A percentile compares a stretch with the other conserved stretches of the same genome.
Conservation (phyloP, 2,888 invertebrate genomes). For the Brassicogethes aeneus region DNA sequence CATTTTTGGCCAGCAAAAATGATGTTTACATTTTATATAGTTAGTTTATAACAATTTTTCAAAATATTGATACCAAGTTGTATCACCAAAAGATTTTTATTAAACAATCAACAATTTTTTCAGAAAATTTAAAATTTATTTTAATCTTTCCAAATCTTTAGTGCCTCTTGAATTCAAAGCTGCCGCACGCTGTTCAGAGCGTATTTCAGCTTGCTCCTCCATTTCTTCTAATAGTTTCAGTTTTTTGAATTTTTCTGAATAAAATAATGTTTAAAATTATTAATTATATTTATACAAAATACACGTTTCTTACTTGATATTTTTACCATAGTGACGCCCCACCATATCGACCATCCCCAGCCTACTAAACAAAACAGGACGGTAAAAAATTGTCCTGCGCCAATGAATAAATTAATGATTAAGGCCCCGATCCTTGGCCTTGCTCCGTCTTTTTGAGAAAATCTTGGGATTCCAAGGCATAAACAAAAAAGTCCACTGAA, state of each 20-base stretch:
- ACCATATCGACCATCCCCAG: constrained; percentile 98
- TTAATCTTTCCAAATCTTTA: not conserved
- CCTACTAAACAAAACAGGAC: constrained; percentile 90
- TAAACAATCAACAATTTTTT: no score
- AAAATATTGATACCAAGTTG: not conserved
- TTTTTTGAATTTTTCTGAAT: constrained; percentile 55
- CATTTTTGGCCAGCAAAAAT: constrained; percentile 31
- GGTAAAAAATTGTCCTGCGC: constrained; percentile 83
- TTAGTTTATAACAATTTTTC: constrained; percentile 5
- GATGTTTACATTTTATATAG: constrained; percentile 13
- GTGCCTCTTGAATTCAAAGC: not conserved
- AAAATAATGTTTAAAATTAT: constrained; percentile 12
- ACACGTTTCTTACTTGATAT: constrained; percentile 66
- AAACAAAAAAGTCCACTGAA: constrained; percentile 82
- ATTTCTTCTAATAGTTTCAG: constrained; percentile 44
- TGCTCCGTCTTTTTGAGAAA: constrained; percentile 70
- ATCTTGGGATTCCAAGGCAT: constrained; percentile 82
- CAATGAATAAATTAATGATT: constrained; percentile 78
- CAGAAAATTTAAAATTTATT: no score
- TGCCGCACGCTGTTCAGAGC: not conserved
- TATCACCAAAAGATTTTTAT: not conserved
- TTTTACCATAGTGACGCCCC: constrained; percentile 89
- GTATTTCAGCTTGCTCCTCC: constrained; percentile 13
- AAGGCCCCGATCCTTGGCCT: constrained; percentile 71
- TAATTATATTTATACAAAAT: constrained; percentile 3